Conservation (phyloP, 2,113 vertebrate genomes). For the Hippocampus barbouri region DNA sequence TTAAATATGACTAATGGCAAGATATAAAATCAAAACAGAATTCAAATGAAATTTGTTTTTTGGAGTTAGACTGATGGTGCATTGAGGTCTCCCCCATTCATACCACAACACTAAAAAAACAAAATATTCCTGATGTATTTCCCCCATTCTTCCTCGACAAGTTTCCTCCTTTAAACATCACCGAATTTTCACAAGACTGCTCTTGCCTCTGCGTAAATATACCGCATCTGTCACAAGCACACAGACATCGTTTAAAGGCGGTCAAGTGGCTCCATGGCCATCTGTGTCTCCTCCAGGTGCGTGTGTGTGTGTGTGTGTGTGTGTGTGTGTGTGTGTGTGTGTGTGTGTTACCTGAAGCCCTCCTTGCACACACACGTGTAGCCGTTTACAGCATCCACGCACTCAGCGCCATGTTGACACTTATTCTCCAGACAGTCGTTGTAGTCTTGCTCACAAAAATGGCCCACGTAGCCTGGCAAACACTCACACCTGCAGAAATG, state of each 20-base stretch:
- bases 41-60: not conserved
- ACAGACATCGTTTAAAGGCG: conserved; percentile 23
- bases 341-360: conserved; percentile 99
- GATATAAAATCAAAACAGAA: too few relatives aligned
- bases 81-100: not conserved
- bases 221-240: conserved; percentile 39
- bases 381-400: conserved; percentile 86
- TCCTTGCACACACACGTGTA: conserved; percentile 92
- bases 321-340: conserved; percentile 14
- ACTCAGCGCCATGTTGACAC: conserved; percentile 89
- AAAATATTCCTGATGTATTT: not conserved
- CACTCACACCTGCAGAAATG: conserved; percentile 86
- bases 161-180: not conserved
- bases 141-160: too few relatives aligned
- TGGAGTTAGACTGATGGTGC: not conserved
- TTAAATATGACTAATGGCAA: too few relatives aligned
- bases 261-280: conserved; percentile 61
- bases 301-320: conserved; percentile 20
- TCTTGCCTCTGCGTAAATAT: conserved; percentile 14
- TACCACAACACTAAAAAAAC: not conserved
- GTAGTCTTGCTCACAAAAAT: conserved; percentile 84
- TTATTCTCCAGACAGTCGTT: conserved; percentile 88
- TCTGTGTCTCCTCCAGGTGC: conserved; percentile 57
- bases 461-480: conserved; percentile 87
- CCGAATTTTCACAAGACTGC: not conserved